phyloP scores from a whole-genome alignment of 2,113 vertebrate genomes.

The Pyrgilauda ruficollis region DNA sequence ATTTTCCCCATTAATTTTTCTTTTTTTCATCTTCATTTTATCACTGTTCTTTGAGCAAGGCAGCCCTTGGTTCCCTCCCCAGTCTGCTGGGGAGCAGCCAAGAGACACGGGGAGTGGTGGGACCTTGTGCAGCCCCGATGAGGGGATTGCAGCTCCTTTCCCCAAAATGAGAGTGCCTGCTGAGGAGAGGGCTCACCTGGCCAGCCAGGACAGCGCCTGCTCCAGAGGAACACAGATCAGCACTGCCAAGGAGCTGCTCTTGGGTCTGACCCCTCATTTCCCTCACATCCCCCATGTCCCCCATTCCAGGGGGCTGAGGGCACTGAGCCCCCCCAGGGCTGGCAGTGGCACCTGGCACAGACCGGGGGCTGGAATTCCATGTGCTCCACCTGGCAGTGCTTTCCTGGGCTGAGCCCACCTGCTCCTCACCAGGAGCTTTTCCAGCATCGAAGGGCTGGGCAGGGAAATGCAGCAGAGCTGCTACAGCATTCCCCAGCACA shows the following conservation, averaged over 20 bases:
- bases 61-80: background rate
- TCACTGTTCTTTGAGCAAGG: background rate
- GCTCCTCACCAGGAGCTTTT: constrained; percentile 3
- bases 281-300: background rate
- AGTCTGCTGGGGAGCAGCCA: background rate
- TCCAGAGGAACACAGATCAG: background rate
- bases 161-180: background rate
- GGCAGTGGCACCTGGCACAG: constrained; percentile 12
- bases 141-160: no score
- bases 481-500: background rate
- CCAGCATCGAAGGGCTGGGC: background rate
- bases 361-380: background rate
- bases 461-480: background rate
- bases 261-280: no score
- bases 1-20: background rate
- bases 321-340: constrained; percentile 13
- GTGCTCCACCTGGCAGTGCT: constrained; percentile 9
- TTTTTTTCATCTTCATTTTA: background rate
- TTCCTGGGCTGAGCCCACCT: constrained; percentile 24
- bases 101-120: accelerated
- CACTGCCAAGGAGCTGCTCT: no score
- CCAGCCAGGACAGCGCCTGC: background rate
- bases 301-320: background rate
- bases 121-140: accelerated
- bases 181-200: background rate